These are phyloP conservation scores for Mimas tiliae DNA, from an alignment of 2,888 invertebrate genomes.

Conservation along the genomic window DNA sequence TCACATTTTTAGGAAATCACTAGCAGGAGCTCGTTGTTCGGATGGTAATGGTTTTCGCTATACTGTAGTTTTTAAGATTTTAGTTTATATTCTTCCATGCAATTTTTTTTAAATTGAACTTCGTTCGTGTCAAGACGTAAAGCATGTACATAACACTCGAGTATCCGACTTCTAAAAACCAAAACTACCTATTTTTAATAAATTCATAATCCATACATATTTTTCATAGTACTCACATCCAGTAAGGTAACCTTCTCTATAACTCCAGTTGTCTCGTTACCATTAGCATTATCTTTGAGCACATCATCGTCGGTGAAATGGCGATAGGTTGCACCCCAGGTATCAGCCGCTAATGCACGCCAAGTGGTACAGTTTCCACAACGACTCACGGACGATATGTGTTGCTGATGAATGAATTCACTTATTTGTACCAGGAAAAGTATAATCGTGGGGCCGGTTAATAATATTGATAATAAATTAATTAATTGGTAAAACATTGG, in stretches of 20 bases:
- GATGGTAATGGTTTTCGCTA: too few species aligned
- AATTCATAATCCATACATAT: background rate
- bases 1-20: too few species aligned
- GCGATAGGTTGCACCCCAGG: constrained; percentile 83
- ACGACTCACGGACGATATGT: constrained; percentile 62
- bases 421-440: background rate
- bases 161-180: too few species aligned
- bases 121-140: too few species aligned
- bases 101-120: too few species aligned
- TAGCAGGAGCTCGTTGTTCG: too few species aligned
- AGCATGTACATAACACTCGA: too few species aligned
- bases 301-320: constrained; percentile 40
- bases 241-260: constrained; percentile 67
- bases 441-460: background rate
- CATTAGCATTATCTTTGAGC: constrained; percentile 40
- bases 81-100: too few species aligned
- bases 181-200: too few species aligned
- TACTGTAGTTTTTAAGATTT: too few species aligned
- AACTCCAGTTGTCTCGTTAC: constrained; percentile 42
- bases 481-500: too few species aligned
- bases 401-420: constrained; percentile 58
- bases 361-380: constrained; percentile 81
- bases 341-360: constrained; percentile 80
- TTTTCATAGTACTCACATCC: constrained; percentile 52
- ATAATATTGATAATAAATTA: too few species aligned